Evolutionary conservation across 1,140 invertebrate genomes (phyloP).

Genomic region (Oreohelix idahoensis): DNA sequence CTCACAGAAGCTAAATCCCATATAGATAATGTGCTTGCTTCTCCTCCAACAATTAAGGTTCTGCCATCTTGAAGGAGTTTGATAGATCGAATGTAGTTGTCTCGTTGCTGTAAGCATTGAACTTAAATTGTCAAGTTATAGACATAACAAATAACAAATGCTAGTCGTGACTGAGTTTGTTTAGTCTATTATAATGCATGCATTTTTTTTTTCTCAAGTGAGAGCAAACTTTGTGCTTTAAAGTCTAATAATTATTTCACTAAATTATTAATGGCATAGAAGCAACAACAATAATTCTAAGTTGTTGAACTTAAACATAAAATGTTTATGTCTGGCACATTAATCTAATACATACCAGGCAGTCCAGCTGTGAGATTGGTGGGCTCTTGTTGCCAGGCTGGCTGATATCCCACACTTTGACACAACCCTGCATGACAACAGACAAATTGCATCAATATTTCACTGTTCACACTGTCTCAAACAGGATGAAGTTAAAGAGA

Average conservation of each 20-base stretch:
- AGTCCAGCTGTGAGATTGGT: slow-evolving; percentile 93
- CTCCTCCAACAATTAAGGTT: slow-evolving; percentile 96
- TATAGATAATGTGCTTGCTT: slow-evolving; percentile 95
- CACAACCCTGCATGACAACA: slow-evolving; percentile 81
- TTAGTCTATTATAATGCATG: too few relatives aligned
- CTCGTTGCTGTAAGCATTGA: slow-evolving; percentile 77
- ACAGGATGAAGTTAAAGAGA: too few relatives aligned
- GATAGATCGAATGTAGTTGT: slow-evolving; percentile 97
- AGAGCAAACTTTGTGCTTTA: too few relatives aligned
- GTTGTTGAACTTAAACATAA: too few relatives aligned
- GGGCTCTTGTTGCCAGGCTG: slow-evolving; percentile 84
- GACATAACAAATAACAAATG: too few relatives aligned
- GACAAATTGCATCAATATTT: not conserved
- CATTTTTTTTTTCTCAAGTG: too few relatives aligned
- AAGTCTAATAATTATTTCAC: too few relatives aligned
- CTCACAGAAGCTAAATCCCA: slow-evolving; percentile 88
- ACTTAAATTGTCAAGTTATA: too few relatives aligned
- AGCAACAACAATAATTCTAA: too few relatives aligned
- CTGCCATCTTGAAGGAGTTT: slow-evolving; percentile 96
- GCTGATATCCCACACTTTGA: slow-evolving; percentile 91
- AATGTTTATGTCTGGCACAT: too few relatives aligned
- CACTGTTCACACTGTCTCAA: slow-evolving; percentile 81
- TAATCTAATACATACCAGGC: slow-evolving; percentile 80
- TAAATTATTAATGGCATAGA: too few relatives aligned
- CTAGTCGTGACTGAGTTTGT: too few relatives aligned